Evolutionary conservation across 2,113 vertebrate genomes (phyloP).

Genomic region (Dissostichus mawsoni): DNA sequence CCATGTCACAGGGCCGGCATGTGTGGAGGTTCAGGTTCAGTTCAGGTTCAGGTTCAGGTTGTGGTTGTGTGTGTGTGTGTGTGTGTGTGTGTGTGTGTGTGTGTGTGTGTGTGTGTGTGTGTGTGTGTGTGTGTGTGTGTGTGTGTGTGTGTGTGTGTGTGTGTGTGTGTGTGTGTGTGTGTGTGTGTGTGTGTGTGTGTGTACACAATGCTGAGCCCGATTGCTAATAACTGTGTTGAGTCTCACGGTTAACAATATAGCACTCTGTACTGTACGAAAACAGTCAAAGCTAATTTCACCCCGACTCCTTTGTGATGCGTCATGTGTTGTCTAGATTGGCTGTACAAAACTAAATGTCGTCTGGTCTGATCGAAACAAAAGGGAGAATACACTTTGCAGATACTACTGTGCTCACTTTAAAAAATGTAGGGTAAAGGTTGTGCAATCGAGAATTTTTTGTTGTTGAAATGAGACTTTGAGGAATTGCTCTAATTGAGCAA

Average conservation of each 20-base stretch:
- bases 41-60: background rate
- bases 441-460: background rate
- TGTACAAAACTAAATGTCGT: background rate
- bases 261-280: constrained; percentile 18
- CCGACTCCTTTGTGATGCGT: background rate
- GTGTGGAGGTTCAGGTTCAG: background rate
- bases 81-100: no score
- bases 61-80: no score
- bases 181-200: background rate
- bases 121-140: no score
- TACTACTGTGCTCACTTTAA: background rate
- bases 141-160: no score
- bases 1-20: background rate
- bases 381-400: background rate
- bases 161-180: no score
- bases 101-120: no score
- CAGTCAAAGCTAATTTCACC: constrained; percentile 14
- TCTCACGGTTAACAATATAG: constrained; percentile 41
- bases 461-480: background rate
- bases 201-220: background rate
- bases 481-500: background rate
- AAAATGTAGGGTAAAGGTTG: background rate
- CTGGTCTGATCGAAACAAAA: background rate
- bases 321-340: background rate
- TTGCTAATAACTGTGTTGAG: background rate